Evolutionary conservation across 2,113 vertebrate species (phyloP).

Genomic region (Pollimyrus isidori): DNA sequence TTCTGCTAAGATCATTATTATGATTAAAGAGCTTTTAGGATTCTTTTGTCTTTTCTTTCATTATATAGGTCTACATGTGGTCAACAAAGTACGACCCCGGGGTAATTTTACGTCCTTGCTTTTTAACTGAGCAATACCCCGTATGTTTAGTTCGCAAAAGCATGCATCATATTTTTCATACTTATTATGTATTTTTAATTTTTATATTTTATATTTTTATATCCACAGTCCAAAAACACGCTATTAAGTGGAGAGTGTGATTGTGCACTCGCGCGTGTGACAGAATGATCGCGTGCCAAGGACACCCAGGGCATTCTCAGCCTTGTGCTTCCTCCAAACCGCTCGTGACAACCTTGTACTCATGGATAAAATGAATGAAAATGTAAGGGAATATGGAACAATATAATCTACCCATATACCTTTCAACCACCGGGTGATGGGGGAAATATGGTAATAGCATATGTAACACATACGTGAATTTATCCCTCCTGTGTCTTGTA

Average conservation of each 20-base stretch:
- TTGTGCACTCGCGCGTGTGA: not conserved
- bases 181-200: not conserved
- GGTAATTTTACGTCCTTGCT: not conserved
- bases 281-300: not conserved
- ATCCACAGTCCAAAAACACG: not conserved
- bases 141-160: conserved; percentile 26
- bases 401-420: not conserved
- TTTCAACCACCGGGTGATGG: not conserved
- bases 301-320: not conserved
- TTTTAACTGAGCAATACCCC: conserved; percentile 24
- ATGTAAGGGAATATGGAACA: not conserved
- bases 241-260: not conserved
- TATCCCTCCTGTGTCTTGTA: not conserved
- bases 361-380: not conserved
- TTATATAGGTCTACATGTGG: not conserved
- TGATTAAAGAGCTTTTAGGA: conserved; percentile 36
- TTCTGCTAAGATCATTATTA: conserved; percentile 19
- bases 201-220: not conserved
- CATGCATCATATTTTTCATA: not conserved
- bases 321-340: not conserved
- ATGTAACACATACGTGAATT: not conserved
- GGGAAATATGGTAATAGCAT: not conserved
- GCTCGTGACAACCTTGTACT: not conserved
- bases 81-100: conserved; percentile 24
- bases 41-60: conserved; percentile 34